Evolutionary conservation across 2,113 vertebrate genomes (phyloP).

Genomic region (Mola mola): DNA sequence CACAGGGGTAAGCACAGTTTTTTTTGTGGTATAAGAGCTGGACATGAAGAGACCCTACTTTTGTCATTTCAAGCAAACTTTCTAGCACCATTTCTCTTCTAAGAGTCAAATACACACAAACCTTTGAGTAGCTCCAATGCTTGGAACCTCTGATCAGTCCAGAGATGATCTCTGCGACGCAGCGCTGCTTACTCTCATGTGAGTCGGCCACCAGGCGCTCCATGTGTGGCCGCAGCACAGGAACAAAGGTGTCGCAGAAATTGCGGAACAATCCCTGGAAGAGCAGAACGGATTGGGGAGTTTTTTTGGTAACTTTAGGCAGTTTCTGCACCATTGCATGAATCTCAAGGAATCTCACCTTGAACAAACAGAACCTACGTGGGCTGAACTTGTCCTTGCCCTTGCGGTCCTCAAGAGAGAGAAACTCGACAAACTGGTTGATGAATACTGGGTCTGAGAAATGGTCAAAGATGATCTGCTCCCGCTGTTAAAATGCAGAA

Average conservation of each 20-base stretch:
- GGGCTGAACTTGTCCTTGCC: conserved; percentile 99
- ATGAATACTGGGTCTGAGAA: conserved; percentile 94
- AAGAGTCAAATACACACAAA: conserved; percentile 48
- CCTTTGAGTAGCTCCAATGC: conserved; percentile 96
- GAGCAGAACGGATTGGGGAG: neutral
- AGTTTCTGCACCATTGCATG: no score
- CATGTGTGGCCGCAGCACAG: conserved; percentile 90
- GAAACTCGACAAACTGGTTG: conserved; percentile 93
- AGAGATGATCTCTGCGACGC: conserved; percentile 95
- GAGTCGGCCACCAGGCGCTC: conserved; percentile 90
- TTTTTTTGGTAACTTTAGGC: neutral
- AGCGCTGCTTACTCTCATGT: conserved; percentile 95
- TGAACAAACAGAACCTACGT: conserved; percentile 97
- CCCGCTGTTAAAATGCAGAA: conserved; percentile 80
- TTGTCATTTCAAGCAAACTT: no score
- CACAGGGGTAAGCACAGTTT: no score
- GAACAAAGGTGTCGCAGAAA: conserved; percentile 90
- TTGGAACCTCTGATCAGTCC: conserved; percentile 96
- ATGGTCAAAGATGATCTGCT: conserved; percentile 95
- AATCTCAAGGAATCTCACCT: conserved; percentile 79
- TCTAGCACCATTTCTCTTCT: no score
- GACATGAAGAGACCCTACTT: no score
- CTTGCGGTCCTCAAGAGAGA: conserved; percentile 97
- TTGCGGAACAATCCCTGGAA: conserved; percentile 94
- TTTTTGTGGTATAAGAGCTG: no score